Evolutionary conservation across 2,113 vertebrate genomes (phyloP).

Genomic region (Corythaeola cristata): DNA sequence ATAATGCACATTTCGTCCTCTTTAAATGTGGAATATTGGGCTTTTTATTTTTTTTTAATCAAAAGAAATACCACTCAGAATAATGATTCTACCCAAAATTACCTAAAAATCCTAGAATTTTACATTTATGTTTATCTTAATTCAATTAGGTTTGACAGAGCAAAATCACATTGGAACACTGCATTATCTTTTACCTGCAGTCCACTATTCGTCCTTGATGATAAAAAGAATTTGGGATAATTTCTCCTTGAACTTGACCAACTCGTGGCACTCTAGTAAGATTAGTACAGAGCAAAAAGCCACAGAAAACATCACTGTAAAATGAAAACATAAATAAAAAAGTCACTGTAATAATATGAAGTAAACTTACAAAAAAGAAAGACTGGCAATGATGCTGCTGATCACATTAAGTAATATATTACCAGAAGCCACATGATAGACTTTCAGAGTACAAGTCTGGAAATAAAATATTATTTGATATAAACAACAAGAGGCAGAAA

Average conservation of each 20-base stretch:
- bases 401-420: neutral
- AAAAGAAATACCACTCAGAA: neutral
- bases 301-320: slow-evolving; percentile 95
- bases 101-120: neutral
- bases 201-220: slow-evolving; percentile 93
- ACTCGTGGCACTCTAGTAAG: slow-evolving; percentile 88
- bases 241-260: slow-evolving; percentile 91
- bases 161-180: neutral
- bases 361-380: neutral
- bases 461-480: neutral
- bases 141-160: neutral
- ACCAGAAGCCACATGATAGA: neutral
- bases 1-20: neutral
- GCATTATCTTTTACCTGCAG: slow-evolving; percentile 85
- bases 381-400: neutral
- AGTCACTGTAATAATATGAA: neutral
- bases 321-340: neutral
- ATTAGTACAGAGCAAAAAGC: slow-evolving; percentile 93
- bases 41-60: neutral
- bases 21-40: neutral
- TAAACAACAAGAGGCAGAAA: neutral
- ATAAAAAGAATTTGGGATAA: slow-evolving; percentile 92
- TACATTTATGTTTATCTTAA: neutral
- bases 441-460: neutral
- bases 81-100: neutral